Conservation (phyloP, 2,797 vertebrate species). For the Onychomys arenicola region DNA sequence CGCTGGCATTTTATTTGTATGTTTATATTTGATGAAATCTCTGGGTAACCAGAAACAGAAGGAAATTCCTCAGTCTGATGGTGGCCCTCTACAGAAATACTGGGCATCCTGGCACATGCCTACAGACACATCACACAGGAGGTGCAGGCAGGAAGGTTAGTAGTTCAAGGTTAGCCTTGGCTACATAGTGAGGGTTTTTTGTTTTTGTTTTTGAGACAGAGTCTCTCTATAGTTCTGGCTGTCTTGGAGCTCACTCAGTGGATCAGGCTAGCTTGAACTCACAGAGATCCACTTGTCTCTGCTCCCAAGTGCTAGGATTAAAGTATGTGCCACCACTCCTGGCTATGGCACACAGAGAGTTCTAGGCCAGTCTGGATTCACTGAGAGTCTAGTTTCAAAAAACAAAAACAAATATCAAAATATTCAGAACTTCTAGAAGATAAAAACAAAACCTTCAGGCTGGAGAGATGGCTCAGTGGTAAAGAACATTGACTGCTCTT, state of each 20-base stretch:
- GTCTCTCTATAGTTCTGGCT: background rate
- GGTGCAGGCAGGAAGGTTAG: background rate
- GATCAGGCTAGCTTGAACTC: background rate
- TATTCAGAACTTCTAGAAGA: background rate
- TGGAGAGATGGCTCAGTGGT: too few relatives aligned
- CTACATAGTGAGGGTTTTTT: background rate
- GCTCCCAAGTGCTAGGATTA: background rate
- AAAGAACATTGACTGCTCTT: too few relatives aligned
- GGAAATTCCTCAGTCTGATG: background rate
- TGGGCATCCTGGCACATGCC: background rate
- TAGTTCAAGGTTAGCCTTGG: background rate
- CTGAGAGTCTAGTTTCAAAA: background rate
- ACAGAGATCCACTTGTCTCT: background rate
- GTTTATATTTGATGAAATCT: constrained; percentile 33
- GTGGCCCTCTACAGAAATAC: background rate
- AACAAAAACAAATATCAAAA: background rate
- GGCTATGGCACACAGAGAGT: background rate
- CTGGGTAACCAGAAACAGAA: constrained; percentile 31
- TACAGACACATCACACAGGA: background rate
- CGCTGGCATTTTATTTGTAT: background rate
- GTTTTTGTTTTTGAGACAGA: background rate
- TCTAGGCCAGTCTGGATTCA: background rate
- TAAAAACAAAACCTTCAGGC: background rate
- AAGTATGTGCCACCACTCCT: background rate
- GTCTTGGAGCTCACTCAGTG: background rate